A percentile compares a stretch with the other conserved stretches of the same genome.
These are phyloP conservation scores for Acomys russatus DNA, from an alignment of 2,797 vertebrate genomes.

Conservation along the genomic window DNA sequence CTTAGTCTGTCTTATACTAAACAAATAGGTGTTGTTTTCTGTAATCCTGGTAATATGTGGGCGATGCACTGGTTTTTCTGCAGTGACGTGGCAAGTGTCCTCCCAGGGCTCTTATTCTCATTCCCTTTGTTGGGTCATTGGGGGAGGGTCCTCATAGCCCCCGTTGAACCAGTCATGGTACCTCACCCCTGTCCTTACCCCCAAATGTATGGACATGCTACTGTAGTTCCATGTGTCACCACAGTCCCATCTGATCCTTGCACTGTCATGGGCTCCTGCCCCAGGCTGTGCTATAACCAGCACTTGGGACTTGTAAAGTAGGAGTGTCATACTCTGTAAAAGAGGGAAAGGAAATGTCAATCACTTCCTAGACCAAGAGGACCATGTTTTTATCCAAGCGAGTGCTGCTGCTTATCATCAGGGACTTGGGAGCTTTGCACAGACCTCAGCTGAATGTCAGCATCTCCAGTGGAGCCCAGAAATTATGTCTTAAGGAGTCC, in stretches of 20 bases:
- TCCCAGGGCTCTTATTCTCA: background rate
- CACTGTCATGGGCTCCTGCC: background rate
- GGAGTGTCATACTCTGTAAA: background rate
- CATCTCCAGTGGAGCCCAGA: background rate
- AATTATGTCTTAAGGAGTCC: slow-evolving; percentile 8
- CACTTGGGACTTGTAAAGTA: background rate
- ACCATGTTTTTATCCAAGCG: background rate
- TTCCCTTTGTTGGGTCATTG: background rate
- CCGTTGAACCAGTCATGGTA: too few species aligned
- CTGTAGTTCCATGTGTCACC: background rate
- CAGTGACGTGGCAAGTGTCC: background rate
- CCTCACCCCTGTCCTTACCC: too few species aligned
- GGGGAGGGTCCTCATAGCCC: background rate
- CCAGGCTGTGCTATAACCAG: background rate
- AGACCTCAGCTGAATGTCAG: background rate
- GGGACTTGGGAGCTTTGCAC: background rate
- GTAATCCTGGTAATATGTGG: background rate
- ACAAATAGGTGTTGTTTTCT: slow-evolving; percentile 21
- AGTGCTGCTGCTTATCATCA: background rate
- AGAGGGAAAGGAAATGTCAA: background rate
- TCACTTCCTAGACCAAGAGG: background rate
- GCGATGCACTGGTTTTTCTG: background rate
- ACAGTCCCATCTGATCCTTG: background rate
- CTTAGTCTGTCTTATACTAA: slow-evolving; percentile 29
- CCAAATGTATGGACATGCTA: background rate